Evolutionary conservation across 2,888 invertebrate genomes (phyloP), one percentile per base, ranked within the genome.

Genomic region (Busseola fusca): DNA sequence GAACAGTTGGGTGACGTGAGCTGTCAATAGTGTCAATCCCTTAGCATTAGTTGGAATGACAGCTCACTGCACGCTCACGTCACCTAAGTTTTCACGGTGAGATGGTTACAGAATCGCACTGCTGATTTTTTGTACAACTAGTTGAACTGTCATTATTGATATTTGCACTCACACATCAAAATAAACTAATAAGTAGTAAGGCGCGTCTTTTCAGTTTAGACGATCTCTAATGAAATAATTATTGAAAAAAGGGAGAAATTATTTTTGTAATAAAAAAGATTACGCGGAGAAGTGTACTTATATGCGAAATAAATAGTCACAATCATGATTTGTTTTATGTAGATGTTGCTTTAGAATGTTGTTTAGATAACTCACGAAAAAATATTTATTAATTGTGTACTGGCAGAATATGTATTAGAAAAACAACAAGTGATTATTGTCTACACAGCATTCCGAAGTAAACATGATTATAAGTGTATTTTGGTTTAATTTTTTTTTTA

Each of bases 221-320:
- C n/a, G n/a, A n/a, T n/a, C n/a, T n/a, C n/a, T n/a, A 48, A 57
- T 40, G 0, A 67, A 52, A 59, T 34, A 45, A n/a, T 50, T 40
- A 48, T 63, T 60, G 48, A 34, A 63, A 67, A 64, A 54, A 30
- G 16, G 1, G 34, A 52, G 3, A 59, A 71, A 62, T 14, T 74
- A 80, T 77, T 84, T 81, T 78, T 81, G 42, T 69, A 62, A 30
- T 2, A 30, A 52, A 62, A n/a, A 67, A 63, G 40, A 58, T 72
- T 50, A 74, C 72, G 68, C 64, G 69, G 65, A 72, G 72, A 81
- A 76, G 76, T 81, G 84, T 84, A 84, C 84, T 84, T 84, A 84
- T 77, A 75, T 69, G 82, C 64, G 56, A 63, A 58, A 71, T 73
- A 69, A 86, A 87, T 88, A 87, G 88, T 90, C 87, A 87, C 90